phyloP scores from a whole-genome alignment of 2,888 invertebrate species.

The Timandra comae region DNA sequence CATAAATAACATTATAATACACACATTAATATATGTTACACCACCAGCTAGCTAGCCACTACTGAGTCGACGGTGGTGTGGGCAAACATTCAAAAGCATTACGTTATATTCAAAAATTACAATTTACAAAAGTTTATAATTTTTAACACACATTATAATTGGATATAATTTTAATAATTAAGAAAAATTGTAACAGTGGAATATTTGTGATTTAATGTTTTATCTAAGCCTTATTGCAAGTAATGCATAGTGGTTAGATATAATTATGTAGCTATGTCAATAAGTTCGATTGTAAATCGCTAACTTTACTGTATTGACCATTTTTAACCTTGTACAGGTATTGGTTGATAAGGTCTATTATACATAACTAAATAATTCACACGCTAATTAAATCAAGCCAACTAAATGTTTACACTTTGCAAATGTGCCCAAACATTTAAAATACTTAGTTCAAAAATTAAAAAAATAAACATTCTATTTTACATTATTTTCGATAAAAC shows the following conservation, averaged over 20 bases:
- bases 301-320: too few species aligned
- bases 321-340: too few species aligned
- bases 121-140: constrained; percentile 13
- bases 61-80: constrained; percentile 17
- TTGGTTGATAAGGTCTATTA: too few species aligned
- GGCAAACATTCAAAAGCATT: constrained; percentile 5
- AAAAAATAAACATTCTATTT: constrained; percentile 2
- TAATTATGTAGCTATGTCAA: too few species aligned
- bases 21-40: constrained; percentile 21
- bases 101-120: constrained; percentile 14
- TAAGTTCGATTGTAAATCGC: too few species aligned
- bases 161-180: constrained; percentile 3
- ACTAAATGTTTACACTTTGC: too few species aligned
- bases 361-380: too few species aligned
- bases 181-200: constrained; percentile 19
- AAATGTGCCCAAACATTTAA: too few species aligned
- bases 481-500: constrained; percentile 1
- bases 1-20: constrained; percentile 42
- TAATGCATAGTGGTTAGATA: constrained; percentile 10
- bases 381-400: too few species aligned
- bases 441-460: constrained; percentile 1
- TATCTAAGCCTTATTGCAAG: constrained; percentile 18
- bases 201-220: constrained; percentile 14
- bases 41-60: constrained; percentile 19
- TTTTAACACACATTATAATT: constrained; percentile 16